Evolutionary conservation across 2,113 vertebrate genomes (phyloP).

Genomic region (Vireo altiloquus): DNA sequence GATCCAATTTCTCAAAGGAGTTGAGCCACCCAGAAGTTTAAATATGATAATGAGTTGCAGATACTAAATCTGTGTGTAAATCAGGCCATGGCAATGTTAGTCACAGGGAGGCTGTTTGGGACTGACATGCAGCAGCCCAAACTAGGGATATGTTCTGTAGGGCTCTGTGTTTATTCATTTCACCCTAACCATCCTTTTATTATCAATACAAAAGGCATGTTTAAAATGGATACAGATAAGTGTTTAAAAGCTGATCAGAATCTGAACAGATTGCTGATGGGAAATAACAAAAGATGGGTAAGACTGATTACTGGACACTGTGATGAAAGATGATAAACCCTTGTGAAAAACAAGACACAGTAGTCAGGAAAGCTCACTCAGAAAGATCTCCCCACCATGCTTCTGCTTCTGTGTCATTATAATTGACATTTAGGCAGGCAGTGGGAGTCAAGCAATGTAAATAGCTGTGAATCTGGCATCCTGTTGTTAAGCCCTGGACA

Average conservation of each 20-base stretch:
- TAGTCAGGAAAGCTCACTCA: not conserved
- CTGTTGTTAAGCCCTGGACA: not conserved
- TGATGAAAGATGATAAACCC: not conserved
- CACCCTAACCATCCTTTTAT: not conserved
- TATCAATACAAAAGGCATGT: not conserved
- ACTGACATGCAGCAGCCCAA: not conserved
- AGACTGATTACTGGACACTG: not conserved
- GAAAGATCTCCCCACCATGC: not conserved
- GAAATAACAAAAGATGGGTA: not conserved
- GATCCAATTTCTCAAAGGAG: not conserved
- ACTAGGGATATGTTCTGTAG: not conserved
- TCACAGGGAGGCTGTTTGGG: not conserved
- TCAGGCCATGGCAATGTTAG: not conserved
- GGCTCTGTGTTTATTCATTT: not conserved
- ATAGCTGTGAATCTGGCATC: slow-evolving; percentile 20
- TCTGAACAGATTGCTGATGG: not conserved
- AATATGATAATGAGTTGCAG: not conserved
- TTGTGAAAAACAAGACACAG: not conserved
- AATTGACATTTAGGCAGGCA: not conserved
- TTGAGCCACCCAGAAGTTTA: slow-evolving; percentile 18
- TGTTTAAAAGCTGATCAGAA: not conserved
- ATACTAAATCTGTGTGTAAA: not conserved
- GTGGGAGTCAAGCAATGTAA: not conserved
- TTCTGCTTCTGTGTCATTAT: not conserved
- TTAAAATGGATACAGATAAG: not conserved